Conservation (phyloP, 1,140 invertebrate species). For the Pentalonia nigronervosa region DNA sequence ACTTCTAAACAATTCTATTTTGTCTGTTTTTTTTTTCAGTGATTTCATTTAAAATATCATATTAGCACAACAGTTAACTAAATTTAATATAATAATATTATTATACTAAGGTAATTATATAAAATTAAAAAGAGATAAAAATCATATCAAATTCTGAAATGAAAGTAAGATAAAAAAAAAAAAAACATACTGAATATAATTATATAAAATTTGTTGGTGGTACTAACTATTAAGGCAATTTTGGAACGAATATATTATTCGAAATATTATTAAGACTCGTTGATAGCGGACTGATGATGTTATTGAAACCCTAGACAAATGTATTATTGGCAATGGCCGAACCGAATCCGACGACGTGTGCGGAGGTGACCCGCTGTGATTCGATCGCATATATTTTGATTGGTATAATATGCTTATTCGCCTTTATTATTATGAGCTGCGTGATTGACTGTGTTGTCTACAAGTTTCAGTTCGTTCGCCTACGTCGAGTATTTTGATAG, state of each 20-base stretch:
- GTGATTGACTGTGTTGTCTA: background rate
- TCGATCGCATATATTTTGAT: background rate
- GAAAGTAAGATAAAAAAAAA: too few species aligned
- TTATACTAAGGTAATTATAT: too few species aligned
- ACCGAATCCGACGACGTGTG: background rate
- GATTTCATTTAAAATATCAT: too few species aligned
- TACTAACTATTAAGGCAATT: background rate
- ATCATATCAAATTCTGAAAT: background rate
- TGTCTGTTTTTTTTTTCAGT: background rate
- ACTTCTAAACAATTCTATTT: background rate
- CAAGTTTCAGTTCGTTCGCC: background rate
- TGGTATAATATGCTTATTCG: background rate
- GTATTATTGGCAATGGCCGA: background rate
- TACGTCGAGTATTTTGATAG: background rate
- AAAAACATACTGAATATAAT: background rate
- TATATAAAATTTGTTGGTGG: background rate
- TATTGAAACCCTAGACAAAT: background rate
- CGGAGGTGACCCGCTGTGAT: background rate
- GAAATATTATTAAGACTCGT: background rate
- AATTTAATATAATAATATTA: too few species aligned
- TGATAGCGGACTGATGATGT: background rate
- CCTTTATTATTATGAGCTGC: background rate
- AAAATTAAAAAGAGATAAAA: too few species aligned
- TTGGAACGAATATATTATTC: background rate
- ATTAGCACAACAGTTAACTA: too few species aligned